phyloP scores from a whole-genome alignment of 2,888 invertebrate species.

The Caradrina clavipalpis region DNA sequence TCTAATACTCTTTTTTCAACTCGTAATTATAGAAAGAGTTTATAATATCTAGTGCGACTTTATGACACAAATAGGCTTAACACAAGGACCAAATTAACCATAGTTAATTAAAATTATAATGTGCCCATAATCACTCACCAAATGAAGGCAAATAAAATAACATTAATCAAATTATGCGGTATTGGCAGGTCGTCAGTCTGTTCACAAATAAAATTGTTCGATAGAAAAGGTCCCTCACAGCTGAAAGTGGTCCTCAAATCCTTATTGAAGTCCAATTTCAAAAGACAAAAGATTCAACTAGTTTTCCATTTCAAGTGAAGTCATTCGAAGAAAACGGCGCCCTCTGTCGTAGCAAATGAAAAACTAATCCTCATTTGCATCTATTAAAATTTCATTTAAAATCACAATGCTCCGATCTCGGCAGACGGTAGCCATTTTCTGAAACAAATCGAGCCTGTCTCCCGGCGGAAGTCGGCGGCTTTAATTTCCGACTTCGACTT shows the following conservation, averaged over 20 bases:
- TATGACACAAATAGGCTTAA: too few relatives aligned
- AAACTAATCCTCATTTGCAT: slow-evolving; percentile 64
- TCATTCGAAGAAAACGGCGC: slow-evolving; percentile 39
- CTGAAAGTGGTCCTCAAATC: neutral
- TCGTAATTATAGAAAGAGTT: too few relatives aligned
- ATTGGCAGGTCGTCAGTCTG: too few relatives aligned
- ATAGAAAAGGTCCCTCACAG: neutral
- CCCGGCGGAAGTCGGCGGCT: slow-evolving; percentile 70
- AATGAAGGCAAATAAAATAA: too few relatives aligned
- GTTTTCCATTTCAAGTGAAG: slow-evolving; percentile 55
- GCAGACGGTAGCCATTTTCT: slow-evolving; percentile 52
- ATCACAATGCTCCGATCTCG: slow-evolving; percentile 68
- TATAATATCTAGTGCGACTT: too few relatives aligned
- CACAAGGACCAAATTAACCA: too few relatives aligned
- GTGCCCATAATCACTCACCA: too few relatives aligned
- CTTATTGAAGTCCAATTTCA: slow-evolving; percentile 37
- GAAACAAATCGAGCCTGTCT: slow-evolving; percentile 76
- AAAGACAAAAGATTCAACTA: slow-evolving; percentile 53
- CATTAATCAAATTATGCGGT: too few relatives aligned
- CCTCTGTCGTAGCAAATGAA: slow-evolving; percentile 58
- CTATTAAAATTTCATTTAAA: slow-evolving; percentile 71
- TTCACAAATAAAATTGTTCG: neutral
- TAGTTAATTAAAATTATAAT: too few relatives aligned
- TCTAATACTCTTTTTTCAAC: too few relatives aligned
- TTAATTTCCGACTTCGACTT: slow-evolving; percentile 77